These are phyloP conservation scores for Pristionchus arcanus DNA, from an alignment of 2,888 invertebrate species.

Conservation along the genomic window DNA sequence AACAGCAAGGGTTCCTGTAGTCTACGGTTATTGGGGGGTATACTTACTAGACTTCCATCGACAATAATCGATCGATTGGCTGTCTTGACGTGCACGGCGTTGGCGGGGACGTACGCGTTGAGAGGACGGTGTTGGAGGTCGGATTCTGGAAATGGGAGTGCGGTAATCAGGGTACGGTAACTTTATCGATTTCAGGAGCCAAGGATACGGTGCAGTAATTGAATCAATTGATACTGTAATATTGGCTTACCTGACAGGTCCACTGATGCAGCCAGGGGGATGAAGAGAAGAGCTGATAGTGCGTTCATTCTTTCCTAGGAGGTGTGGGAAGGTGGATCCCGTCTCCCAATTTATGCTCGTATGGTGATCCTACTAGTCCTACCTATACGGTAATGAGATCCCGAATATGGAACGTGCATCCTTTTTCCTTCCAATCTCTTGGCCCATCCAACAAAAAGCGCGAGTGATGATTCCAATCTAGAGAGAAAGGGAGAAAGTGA, in stretches of 20 bases:
- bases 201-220: too few relatives aligned
- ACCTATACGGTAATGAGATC: not conserved
- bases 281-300: not conserved
- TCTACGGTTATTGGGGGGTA: too few relatives aligned
- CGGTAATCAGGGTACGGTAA: not conserved
- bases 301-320: not conserved
- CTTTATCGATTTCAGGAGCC: too few relatives aligned
- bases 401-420: too few relatives aligned
- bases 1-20: not conserved
- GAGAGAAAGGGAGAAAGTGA: too few relatives aligned
- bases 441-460: too few relatives aligned
- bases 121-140: conserved; percentile 28
- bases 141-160: not conserved
- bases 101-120: conserved; percentile 47
- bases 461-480: too few relatives aligned
- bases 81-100: conserved; percentile 47
- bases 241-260: not conserved
- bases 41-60: not conserved
- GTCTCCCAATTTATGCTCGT: too few relatives aligned
- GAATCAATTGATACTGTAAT: too few relatives aligned
- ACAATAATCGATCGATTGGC: conserved; percentile 30
- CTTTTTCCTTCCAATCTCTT: too few relatives aligned
- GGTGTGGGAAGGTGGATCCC: too few relatives aligned
- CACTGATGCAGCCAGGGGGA: not conserved
- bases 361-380: not conserved